Base-by-base conservation (phyloP, 2,888 invertebrate species). In the Watsonalla cultraria region DNA sequence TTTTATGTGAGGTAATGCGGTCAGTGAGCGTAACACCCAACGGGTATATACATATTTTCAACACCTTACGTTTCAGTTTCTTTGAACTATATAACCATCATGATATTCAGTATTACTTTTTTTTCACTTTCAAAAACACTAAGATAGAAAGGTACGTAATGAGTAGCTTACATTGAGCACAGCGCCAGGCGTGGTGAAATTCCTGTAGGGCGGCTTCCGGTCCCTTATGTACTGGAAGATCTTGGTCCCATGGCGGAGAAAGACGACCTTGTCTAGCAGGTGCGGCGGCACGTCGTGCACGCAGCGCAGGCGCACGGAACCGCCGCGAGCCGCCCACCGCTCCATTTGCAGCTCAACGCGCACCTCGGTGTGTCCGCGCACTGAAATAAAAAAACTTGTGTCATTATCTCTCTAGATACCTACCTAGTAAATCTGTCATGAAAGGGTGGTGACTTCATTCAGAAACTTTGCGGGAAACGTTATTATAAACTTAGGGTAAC, bases 161-260 rank as follows among this genome's bases (percentile, higher is more conserved):
- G 45, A 60, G 55, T 55, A 51, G 93, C 95, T 94, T 89, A 96
- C 96, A 82, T 95, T 95, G 58, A 96, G 92, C 69, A 93, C 93
- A 53, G 94, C 95, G 57, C 96, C 96, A n/a, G 92, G 92, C 54
- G 93, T 93, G 45, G 92, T 92, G 74, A 93, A 93, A 80, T 93
- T 92, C 72, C 90, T 91, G 76, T 94, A 95, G 54, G 96, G 95
- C 64, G 95, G 95, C 77, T 92, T 94, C 59, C 96, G 91, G 65
- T 95, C 94, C 72, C 93, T 94, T 78, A 96, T 94, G 82, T 94
- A 96, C 86, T 95, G 95, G 84, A 96, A 95, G 89, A 96, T 94
- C 89, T 95, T 96, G 76, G 92, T 92, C 66, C 93, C 93, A 66
- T 92, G 92, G 64, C 94, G 93, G 53, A 93, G 91, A 92, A 94